Base-by-base conservation (phyloP, 1,140 invertebrate genomes). In the Drosophila azteca region DNA sequence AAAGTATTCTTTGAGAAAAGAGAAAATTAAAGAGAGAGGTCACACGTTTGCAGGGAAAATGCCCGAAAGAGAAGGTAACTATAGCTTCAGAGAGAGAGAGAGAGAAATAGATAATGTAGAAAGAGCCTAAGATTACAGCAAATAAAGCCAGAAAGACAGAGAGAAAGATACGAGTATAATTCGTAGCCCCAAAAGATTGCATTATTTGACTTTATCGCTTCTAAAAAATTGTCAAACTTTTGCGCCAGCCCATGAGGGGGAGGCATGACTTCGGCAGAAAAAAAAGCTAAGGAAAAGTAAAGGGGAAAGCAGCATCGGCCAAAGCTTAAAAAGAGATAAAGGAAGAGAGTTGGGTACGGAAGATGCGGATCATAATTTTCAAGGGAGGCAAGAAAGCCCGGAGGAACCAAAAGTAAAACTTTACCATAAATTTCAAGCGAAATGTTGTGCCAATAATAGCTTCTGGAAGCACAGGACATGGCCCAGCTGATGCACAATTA, bases 171-270 rank as follows among this genome's bases (percentile, higher is more conserved):
- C 24, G 24, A 26, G 24, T 26, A 26, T 26, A 26, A n/a, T 44
- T 22, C 22, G 5, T n/a, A n/a, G 11, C 6, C 6, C 48, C 22
- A 22, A 24, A 17, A 26, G 39, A 29, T 9, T 50, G 44, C 43
- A 82, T 82, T 82, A 63, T 78, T 82, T 82, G 69, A 60, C 70
- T 66, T 57, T 75, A 83, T 82, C 66, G 70, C 75, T 75, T 13
- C 11, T 69, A 45, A 70, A 70, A 58, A 69, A 70, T 58, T 45
- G 50, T 44, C 26, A 69, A 69, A 70, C 20, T 58, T 69, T 66
- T 2, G 6, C 7, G 7, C 5, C 11, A 22, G 46, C 45, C 15
- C 0, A 6, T n/a, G 8, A 8, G 35, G 15, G 2, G 3, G 8
- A 46, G 15, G 2, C 46, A 39, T 31, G 24, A 39, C 20, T 61